phyloP scores from a whole-genome alignment of 2,888 invertebrate species.

The Lithosia quadra region DNA sequence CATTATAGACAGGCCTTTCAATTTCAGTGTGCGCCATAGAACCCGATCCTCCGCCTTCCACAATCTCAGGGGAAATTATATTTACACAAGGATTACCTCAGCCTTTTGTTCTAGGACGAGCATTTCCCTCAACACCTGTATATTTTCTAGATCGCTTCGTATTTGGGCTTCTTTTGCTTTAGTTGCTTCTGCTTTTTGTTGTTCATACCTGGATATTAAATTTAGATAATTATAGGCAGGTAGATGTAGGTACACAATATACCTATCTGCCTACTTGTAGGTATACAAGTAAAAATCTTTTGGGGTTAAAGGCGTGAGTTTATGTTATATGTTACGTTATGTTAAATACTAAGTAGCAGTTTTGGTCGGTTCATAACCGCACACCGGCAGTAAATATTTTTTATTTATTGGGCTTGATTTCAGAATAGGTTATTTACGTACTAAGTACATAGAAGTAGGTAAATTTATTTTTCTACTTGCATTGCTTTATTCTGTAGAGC shows the following conservation, averaged over 20 bases:
- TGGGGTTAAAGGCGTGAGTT: too few species aligned
- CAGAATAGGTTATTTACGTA: neutral
- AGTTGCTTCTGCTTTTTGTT: slow-evolving; percentile 42
- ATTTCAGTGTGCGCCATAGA: neutral
- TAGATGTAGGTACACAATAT: neutral
- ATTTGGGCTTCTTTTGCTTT: slow-evolving; percentile 47
- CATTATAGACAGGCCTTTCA: too few species aligned
- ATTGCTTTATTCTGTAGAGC: slow-evolving; percentile 60
- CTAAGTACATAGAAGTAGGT: neutral
- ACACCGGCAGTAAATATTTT: too few species aligned
- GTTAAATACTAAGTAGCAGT: too few species aligned
- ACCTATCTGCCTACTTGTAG: too few species aligned
- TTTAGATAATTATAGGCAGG: neutral
- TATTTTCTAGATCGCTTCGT: slow-evolving; percentile 45
- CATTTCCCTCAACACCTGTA: slow-evolving; percentile 49
- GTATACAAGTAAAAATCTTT: too few species aligned
- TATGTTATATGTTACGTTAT: too few species aligned
- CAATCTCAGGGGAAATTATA: neutral
- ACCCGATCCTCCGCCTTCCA: neutral
- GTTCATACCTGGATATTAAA: slow-evolving; percentile 44
- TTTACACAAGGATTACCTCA: slow-evolving; percentile 31
- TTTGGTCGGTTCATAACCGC: too few species aligned
- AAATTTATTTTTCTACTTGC: slow-evolving; percentile 51
- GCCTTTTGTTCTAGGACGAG: slow-evolving; percentile 47
- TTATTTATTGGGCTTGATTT: neutral